These are phyloP conservation scores for Glaucidium brasilianum DNA, from an alignment of 2,113 vertebrate genomes.

Conservation along the genomic window DNA sequence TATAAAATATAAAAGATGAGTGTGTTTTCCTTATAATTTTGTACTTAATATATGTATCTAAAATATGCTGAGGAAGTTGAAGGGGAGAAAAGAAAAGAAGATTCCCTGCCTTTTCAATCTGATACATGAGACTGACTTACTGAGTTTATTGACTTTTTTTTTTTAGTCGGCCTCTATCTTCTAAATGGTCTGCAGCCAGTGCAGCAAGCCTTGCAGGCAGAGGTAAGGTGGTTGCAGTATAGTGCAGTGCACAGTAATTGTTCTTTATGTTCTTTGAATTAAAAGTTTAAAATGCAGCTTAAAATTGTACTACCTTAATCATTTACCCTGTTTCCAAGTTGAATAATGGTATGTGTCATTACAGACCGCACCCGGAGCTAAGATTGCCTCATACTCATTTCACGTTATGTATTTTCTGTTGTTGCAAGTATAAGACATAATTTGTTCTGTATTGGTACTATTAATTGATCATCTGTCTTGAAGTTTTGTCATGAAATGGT, in stretches of 20 bases:
- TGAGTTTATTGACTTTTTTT: neutral
- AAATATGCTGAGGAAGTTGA: neutral
- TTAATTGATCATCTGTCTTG: neutral
- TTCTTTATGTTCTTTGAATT: neutral
- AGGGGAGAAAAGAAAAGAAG: neutral
- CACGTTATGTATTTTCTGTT: neutral
- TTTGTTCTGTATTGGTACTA: neutral
- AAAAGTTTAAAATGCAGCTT: neutral
- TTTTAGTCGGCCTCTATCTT: conserved; percentile 86
- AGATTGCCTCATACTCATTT: neutral
- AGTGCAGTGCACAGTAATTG: neutral
- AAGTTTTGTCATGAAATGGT: neutral
- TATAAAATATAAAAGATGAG: neutral
- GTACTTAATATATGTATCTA: neutral
- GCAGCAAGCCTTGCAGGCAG: conserved; percentile 80
- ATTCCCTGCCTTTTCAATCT: neutral
- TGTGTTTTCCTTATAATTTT: neutral
- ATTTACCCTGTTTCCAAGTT: neutral
- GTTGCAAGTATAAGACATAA: neutral
- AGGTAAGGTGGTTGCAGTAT: conserved; percentile 70
- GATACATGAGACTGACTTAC: neutral
- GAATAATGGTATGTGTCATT: neutral
- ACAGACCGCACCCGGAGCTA: neutral
- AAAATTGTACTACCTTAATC: neutral
- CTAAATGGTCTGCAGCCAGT: conserved; percentile 88